Conservation (phyloP, 2,888 invertebrate genomes). For the Bombylius discolor region DNA sequence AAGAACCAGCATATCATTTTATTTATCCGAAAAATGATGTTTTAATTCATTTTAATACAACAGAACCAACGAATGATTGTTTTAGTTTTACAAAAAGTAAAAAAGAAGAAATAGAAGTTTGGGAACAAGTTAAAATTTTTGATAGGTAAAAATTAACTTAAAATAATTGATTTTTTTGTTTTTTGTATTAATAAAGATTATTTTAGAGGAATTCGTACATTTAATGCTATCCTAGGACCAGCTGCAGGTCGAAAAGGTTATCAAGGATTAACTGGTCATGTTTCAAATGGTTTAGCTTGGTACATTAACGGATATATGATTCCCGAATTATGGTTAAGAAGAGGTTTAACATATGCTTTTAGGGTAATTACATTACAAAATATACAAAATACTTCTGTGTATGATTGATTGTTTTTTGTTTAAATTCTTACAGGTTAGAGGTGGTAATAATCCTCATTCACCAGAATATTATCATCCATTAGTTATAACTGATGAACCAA, state of each 20-base stretch:
- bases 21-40: conserved; percentile 61
- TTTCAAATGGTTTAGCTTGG: conserved; percentile 67
- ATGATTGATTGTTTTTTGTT: background rate
- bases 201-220: conserved; percentile 51
- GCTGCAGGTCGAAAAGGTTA: conserved; percentile 70
- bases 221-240: conserved; percentile 71
- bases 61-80: conserved; percentile 56
- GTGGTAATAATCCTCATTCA: conserved; percentile 82
- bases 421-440: conserved; percentile 40
- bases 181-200: background rate
- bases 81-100: conserved; percentile 51
- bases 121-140: conserved; percentile 52
- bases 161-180: background rate
- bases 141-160: conserved; percentile 37
- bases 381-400: background rate
- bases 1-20: conserved; percentile 73
- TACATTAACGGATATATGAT: conserved; percentile 83
- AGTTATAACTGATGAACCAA: conserved; percentile 72
- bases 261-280: conserved; percentile 58
- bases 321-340: conserved; percentile 74
- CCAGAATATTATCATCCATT: conserved; percentile 78
- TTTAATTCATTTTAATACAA: conserved; percentile 50
- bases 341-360: conserved; percentile 76
- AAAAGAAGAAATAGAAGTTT: conserved; percentile 35
- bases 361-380: conserved; percentile 36